Evolutionary conservation across 2,113 vertebrate genomes (phyloP), one percentile per base, ranked within the genome.

Genomic region (Chascanopsetta lugubris): DNA sequence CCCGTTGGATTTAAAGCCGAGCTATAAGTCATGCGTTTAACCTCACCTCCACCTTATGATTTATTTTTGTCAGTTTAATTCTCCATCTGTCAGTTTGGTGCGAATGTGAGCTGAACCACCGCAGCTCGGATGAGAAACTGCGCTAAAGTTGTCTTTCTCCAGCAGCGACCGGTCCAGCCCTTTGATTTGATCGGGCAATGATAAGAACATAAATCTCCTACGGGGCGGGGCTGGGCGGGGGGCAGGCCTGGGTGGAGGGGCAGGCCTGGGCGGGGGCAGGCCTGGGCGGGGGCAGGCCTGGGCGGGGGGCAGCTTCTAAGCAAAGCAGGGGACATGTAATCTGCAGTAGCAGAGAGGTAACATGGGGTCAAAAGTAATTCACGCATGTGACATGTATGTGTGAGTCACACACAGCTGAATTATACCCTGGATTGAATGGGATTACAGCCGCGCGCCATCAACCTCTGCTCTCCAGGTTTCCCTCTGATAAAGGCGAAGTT

Each of bases 371-470:
- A 40, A 59, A 59, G 48, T 47, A 49, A 63, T 32, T 67, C 24
- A 20, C 11, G 21, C 11, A 3, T 47, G 45, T 48, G 58, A 48
- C 29, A 47, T 48, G 38, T 71, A 61, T 60, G 53, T 70, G 40
- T 45, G 32, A 66, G 61, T 59, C 25, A 46, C 50, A 60, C 38
- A 50, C 56, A 80, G 48, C 30, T 69, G 57, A 66, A 58, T 76
- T 60, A 57, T 49, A 59, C 54, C 45, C 66, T 43, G 18, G 2
- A 21, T 34, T 65, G 85, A 68, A 82, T 77, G 70, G 68, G 82
- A 80, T 88, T 86, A 85, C 51, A 78, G 66, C 54, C 72, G 58
- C 25, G 34, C 56, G 59, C 66, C 65, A 78, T 83, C 85, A 88
- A 81, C 79, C 79, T 79, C 72, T 69, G 48, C 63, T 72, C 36